Percentiles rank a stretch among this genome's conserved stretches.
Evolutionary conservation across 2,113 vertebrate species (phyloP).

Genomic region (Polypterus bichir): DNA sequence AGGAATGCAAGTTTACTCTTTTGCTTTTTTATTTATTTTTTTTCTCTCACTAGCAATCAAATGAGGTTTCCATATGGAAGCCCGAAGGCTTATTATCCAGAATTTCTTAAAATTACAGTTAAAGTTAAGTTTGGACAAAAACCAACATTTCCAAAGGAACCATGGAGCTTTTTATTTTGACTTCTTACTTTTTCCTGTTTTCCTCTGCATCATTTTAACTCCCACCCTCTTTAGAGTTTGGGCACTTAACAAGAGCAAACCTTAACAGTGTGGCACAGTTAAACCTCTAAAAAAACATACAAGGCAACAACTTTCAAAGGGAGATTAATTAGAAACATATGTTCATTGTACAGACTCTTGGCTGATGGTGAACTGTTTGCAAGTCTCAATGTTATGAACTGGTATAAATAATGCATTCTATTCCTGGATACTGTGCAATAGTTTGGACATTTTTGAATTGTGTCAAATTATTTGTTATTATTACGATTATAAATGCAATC

Average conservation of each 20-base stretch:
- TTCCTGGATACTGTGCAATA: too few relatives aligned
- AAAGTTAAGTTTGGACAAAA: constrained; percentile 56
- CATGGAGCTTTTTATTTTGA: constrained; percentile 41
- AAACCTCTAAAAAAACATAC: constrained; percentile 12
- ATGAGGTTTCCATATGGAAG: constrained; percentile 84
- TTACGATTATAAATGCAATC: too few relatives aligned
- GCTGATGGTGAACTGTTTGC: constrained; percentile 34
- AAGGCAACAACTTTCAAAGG: constrained; percentile 41
- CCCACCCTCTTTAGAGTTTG: constrained; percentile 14
- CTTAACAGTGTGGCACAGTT: constrained; percentile 17
- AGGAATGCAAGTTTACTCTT: constrained; percentile 95
- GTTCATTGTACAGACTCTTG: constrained; percentile 47
- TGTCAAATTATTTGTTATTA: too few relatives aligned
- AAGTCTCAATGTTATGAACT: constrained; percentile 61
- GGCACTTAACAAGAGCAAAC: constrained; percentile 53
- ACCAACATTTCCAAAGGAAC: constrained; percentile 38
- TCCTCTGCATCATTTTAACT: constrained; percentile 1
- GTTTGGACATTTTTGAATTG: too few relatives aligned
- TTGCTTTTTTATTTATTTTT: constrained; percentile 44
- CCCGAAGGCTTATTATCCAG: constrained; percentile 68
- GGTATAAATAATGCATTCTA: constrained; percentile 49
- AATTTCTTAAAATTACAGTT: constrained; percentile 73
- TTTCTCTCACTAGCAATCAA: constrained; percentile 51
- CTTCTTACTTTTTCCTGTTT: constrained; percentile 24
- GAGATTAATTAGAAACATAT: constrained; percentile 63